A percentile compares a stretch with the other conserved stretches of the same genome.
Conservation (phyloP, 2,797 vertebrate species). For the Gila robusta region DNA sequence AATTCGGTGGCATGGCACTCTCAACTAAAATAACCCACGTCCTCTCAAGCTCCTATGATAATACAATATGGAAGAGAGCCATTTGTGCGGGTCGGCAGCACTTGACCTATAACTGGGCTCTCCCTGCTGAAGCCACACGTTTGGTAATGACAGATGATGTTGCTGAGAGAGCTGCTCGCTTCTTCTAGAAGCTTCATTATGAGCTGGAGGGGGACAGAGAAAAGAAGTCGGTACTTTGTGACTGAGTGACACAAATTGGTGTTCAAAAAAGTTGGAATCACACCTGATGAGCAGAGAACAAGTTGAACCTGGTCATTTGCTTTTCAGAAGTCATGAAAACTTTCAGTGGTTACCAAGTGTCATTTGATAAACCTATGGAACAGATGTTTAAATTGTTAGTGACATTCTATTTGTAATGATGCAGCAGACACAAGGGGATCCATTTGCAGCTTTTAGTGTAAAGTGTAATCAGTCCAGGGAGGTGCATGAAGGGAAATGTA, state of each 20-base stretch:
- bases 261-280: slow-evolving; percentile 48
- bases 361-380: neutral
- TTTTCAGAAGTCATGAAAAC: slow-evolving; percentile 6
- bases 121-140: slow-evolving; percentile 44
- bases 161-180: slow-evolving; percentile 26
- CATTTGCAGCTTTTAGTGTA: no score
- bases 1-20: neutral
- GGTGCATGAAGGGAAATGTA: no score
- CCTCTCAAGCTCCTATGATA: slow-evolving; percentile 42
- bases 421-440: no score
- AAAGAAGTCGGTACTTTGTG: slow-evolving; percentile 14
- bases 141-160: slow-evolving; percentile 54
- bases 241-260: slow-evolving; percentile 58
- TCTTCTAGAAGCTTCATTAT: slow-evolving; percentile 45
- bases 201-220: slow-evolving; percentile 6
- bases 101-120: slow-evolving; percentile 53
- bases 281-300: slow-evolving; percentile 39
- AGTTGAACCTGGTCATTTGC: slow-evolving; percentile 26
- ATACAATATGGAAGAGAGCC: slow-evolving; percentile 49
- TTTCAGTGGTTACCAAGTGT: neutral
- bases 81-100: slow-evolving; percentile 44
- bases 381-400: neutral
- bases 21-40: slow-evolving; percentile 18
- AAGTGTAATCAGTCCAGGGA: no score
- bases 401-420: no score